A percentile compares a stretch with the other conserved stretches of the same genome.
Conservation (phyloP, 2,113 vertebrate genomes). For the Tetrao urogallus region DNA sequence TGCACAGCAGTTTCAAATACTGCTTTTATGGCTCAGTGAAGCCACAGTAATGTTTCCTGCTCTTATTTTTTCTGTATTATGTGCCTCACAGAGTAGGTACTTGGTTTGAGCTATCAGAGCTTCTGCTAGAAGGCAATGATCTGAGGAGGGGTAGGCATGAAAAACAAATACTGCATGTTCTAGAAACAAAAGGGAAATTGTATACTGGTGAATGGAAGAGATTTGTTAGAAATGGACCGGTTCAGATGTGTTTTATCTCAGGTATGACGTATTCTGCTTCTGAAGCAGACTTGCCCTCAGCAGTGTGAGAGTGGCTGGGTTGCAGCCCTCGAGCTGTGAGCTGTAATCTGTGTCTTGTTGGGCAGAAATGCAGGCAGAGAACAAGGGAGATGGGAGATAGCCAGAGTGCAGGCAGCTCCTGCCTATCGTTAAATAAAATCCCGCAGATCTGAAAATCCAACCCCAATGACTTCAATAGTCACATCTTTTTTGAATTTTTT, state of each 20-base stretch:
- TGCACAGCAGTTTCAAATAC: background rate
- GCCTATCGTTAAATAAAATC: background rate
- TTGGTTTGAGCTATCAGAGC: background rate
- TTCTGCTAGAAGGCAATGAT: background rate
- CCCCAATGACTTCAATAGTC: background rate
- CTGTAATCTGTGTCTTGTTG: background rate
- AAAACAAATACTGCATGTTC: background rate
- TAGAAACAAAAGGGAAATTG: background rate
- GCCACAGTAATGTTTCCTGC: background rate
- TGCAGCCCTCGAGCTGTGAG: background rate
- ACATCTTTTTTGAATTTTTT: background rate
- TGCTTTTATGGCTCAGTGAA: background rate
- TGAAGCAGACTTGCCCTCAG: background rate
- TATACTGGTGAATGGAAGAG: background rate
- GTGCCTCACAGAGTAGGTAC: background rate
- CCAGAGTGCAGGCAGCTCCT: background rate
- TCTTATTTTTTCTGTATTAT: accelerated
- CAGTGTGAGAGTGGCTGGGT: background rate
- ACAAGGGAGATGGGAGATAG: background rate
- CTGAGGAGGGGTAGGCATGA: background rate
- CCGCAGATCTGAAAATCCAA: background rate
- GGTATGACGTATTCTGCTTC: accelerated
- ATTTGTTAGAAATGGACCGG: background rate
- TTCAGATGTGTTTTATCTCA: background rate
- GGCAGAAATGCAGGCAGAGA: background rate